phyloP scores from a whole-genome alignment of 2,888 invertebrate genomes.

The Seira ritae region DNA sequence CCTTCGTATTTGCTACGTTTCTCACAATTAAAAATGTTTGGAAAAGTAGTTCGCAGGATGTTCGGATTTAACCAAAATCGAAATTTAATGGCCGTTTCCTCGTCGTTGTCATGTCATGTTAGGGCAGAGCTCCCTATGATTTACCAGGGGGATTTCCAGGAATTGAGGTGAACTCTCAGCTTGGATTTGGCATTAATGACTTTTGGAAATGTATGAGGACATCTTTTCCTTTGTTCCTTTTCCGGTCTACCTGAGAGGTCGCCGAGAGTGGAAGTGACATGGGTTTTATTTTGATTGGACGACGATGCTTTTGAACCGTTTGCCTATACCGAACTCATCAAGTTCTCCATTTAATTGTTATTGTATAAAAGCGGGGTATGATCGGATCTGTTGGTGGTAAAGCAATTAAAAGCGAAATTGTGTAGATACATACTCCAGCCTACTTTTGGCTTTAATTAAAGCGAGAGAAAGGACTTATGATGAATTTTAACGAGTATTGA shows the following conservation, averaged over 20 bases:
- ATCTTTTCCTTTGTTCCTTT: too few relatives aligned
- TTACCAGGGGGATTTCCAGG: too few relatives aligned
- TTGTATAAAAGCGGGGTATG: too few relatives aligned
- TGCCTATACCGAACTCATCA: not conserved
- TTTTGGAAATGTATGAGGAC: too few relatives aligned
- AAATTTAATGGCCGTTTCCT: too few relatives aligned
- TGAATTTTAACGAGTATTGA: not conserved
- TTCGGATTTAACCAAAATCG: too few relatives aligned
- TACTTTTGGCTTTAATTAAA: not conserved
- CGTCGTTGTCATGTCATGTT: too few relatives aligned
- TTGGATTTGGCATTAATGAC: too few relatives aligned
- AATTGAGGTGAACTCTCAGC: too few relatives aligned
- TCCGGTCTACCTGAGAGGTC: not conserved
- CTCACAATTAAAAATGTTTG: not conserved
- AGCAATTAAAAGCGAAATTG: constrained; percentile 50
- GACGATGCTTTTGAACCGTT: not conserved
- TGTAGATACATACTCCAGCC: too few relatives aligned
- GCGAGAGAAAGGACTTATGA: too few relatives aligned
- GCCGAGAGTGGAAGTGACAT: not conserved
- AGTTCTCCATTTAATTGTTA: not conserved
- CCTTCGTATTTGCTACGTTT: not conserved
- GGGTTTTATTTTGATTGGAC: not conserved
- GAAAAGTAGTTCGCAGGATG: not conserved
- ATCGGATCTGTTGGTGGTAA: constrained; percentile 48
- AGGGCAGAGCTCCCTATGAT: too few relatives aligned